These are phyloP conservation scores for Sialis fuliginosa DNA, from an alignment of 2,888 invertebrate species.

Conservation along the genomic window DNA sequence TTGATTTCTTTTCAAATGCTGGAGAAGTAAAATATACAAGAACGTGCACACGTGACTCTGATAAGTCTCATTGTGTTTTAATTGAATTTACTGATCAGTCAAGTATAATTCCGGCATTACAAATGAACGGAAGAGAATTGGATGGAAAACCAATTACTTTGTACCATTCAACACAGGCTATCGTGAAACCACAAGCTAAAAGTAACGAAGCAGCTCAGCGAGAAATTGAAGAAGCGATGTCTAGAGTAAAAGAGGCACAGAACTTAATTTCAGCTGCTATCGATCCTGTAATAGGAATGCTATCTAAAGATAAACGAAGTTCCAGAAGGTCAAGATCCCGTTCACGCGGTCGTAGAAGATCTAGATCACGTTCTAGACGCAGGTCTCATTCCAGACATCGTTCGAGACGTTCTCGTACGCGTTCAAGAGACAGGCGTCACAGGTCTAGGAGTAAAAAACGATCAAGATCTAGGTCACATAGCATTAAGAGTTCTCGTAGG, in stretches of 20 bases:
- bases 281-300: slow-evolving; percentile 74
- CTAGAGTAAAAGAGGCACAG: slow-evolving; percentile 88
- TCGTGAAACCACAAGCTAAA: slow-evolving; percentile 83
- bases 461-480: slow-evolving; percentile 30
- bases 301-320: slow-evolving; percentile 70
- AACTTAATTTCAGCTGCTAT: slow-evolving; percentile 87
- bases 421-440: slow-evolving; percentile 36
- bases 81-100: slow-evolving; percentile 90
- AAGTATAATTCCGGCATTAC: slow-evolving; percentile 68
- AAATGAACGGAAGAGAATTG: slow-evolving; percentile 62
- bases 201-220: slow-evolving; percentile 89
- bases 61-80: slow-evolving; percentile 63
- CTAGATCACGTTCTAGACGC: slow-evolving; percentile 42
- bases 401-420: slow-evolving; percentile 34
- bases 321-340: slow-evolving; percentile 21
- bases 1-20: slow-evolving; percentile 70
- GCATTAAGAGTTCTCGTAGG: slow-evolving; percentile 19
- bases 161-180: slow-evolving; percentile 81
- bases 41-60: slow-evolving; percentile 69
- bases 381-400: slow-evolving; percentile 41
- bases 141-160: slow-evolving; percentile 53
- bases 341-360: slow-evolving; percentile 24
- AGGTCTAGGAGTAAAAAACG: slow-evolving; percentile 30
- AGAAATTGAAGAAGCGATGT: slow-evolving; percentile 95
- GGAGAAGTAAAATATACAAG: slow-evolving; percentile 93